A percentile compares a stretch with the other conserved stretches of the same genome.
phyloP scores from a whole-genome alignment of 92 coral and sea anemone genomes.

The Palythoa grandis region DNA sequence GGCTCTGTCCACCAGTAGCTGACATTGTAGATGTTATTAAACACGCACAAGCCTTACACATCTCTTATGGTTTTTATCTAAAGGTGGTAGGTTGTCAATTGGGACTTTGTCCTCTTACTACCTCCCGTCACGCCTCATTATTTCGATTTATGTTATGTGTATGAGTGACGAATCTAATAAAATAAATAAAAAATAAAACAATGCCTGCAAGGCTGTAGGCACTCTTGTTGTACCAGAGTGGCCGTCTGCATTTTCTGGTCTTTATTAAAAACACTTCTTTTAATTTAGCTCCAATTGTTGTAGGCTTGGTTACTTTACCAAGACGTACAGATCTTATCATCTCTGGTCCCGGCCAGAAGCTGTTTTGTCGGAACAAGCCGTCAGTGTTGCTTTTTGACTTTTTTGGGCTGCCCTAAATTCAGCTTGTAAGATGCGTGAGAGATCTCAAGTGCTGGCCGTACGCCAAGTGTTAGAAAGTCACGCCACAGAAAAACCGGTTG shows the following conservation, averaged over 20 bases:
- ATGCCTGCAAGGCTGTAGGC: background rate
- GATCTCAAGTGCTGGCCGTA: too few species aligned
- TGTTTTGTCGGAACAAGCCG: conserved; percentile 9
- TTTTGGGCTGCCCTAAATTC: conserved; percentile 45
- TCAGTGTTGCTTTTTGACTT: too few species aligned
- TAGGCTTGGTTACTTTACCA: conserved; percentile 31
- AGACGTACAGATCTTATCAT: conserved; percentile 6
- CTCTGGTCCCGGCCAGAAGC: conserved; percentile 47
- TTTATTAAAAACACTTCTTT: background rate
- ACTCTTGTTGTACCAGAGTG: background rate
- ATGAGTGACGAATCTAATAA: too few species aligned
- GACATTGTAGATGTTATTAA: background rate
- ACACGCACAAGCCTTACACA: background rate
- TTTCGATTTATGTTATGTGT: too few species aligned
- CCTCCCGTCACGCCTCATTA: too few species aligned
- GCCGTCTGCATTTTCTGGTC: background rate
- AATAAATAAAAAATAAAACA: too few species aligned
- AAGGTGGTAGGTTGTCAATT: too few species aligned
- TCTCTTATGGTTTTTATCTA: too few species aligned
- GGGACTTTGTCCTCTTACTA: too few species aligned
- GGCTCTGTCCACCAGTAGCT: conserved; percentile 59
- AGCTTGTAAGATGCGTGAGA: too few species aligned
- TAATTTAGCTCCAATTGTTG: conserved; percentile 3
- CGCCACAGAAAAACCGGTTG: too few species aligned
- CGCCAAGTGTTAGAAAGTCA: too few species aligned